Evolutionary conservation across 1,140 invertebrate species (phyloP).

Genomic region (Kradibia gibbosae): DNA sequence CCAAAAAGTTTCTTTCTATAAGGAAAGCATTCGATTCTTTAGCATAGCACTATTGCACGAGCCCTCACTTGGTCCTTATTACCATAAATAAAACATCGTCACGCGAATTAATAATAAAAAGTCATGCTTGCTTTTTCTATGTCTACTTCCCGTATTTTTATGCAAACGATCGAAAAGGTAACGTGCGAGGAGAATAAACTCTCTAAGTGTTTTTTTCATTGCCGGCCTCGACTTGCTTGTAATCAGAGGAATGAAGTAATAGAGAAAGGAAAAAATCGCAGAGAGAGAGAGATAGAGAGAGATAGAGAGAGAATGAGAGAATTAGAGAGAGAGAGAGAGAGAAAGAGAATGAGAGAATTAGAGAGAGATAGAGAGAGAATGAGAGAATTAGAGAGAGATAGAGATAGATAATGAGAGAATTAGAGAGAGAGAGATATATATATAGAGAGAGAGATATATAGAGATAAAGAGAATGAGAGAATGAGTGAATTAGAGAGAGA

Average conservation of each 20-base stretch:
- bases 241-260: background rate
- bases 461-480: background rate
- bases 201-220: background rate
- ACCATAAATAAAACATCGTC: conserved; percentile 30
- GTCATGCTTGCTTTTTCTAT: background rate
- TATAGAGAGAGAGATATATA: background rate
- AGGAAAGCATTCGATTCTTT: too few species aligned
- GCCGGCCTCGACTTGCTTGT: background rate
- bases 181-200: conserved; percentile 13
- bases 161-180: conserved; percentile 25
- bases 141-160: background rate
- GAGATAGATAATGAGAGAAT: too few species aligned
- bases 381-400: background rate
- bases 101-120: conserved; percentile 48
- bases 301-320: background rate
- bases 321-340: background rate
- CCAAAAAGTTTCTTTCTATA: background rate
- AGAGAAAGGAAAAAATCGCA: background rate
- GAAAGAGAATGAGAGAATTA: background rate
- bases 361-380: background rate
- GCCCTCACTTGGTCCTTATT: background rate
- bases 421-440: background rate
- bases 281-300: background rate
- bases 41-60: background rate
- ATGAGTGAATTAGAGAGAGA: too few species aligned